These are phyloP conservation scores for Sesamia nonagrioides DNA, from an alignment of 1,140 invertebrate species.

Conservation along the genomic window DNA sequence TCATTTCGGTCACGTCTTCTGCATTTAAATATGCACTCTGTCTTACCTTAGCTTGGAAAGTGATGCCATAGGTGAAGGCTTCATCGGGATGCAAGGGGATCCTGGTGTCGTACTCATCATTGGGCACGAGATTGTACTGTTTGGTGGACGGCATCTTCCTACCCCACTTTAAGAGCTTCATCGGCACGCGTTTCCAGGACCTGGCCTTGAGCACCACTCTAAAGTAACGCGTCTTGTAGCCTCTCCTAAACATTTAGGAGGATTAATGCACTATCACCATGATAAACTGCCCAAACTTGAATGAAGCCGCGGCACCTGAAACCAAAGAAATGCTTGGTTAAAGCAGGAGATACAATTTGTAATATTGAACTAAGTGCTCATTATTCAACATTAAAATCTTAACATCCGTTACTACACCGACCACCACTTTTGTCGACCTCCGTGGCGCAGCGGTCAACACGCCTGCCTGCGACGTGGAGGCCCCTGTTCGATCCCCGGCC, in stretches of 20 bases:
- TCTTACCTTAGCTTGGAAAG: slow-evolving; percentile 98
- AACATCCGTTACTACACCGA: too few relatives aligned
- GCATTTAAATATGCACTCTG: background rate
- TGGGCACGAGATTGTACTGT: slow-evolving; percentile 97
- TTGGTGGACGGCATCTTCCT: slow-evolving; percentile 94
- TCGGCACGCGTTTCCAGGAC: slow-evolving; percentile 74
- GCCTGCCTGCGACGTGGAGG: too few relatives aligned
- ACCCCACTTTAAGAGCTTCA: slow-evolving; percentile 82
- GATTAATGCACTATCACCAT: slow-evolving; percentile 49
- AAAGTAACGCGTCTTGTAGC: slow-evolving; percentile 70
- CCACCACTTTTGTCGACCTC: too few relatives aligned
- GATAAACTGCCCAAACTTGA: slow-evolving; percentile 4
- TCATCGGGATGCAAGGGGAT: slow-evolving; percentile 98
- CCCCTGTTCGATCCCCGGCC: too few relatives aligned
- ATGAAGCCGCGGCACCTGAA: background rate
- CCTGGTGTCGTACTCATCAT: slow-evolving; percentile 97
- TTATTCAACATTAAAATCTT: too few relatives aligned
- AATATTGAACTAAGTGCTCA: background rate
- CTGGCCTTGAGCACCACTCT: slow-evolving; percentile 72
- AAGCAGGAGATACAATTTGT: background rate
- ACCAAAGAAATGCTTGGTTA: background rate
- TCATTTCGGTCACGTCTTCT: slow-evolving; percentile 15
- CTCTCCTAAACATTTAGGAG: slow-evolving; percentile 76
- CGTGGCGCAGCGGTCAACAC: too few relatives aligned
- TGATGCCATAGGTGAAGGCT: slow-evolving; percentile 98